A percentile compares a stretch with the other conserved stretches of the same genome.
Conservation (phyloP, 2,797 vertebrate species). For the Arrhamphus sclerolepis region DNA sequence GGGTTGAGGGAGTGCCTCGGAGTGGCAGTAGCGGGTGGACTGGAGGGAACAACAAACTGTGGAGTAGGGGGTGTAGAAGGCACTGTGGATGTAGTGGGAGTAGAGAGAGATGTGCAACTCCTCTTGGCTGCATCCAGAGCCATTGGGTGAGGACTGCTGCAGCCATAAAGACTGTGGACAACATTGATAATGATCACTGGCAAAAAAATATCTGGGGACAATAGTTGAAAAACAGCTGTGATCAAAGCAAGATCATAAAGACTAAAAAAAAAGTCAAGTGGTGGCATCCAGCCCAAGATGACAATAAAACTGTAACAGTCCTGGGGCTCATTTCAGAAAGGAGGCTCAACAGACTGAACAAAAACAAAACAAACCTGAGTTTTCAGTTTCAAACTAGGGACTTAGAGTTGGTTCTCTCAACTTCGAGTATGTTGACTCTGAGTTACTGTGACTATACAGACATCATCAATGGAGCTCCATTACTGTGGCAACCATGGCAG, state of each 20-base stretch:
- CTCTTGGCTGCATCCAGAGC: conserved; percentile 81
- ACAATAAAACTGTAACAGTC: conserved; percentile 1
- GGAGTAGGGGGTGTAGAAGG: conserved; percentile 62
- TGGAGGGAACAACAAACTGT: conserved; percentile 74
- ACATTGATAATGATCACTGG: conserved; percentile 70
- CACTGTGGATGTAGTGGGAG: conserved; percentile 73
- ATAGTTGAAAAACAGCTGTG: conserved; percentile 10
- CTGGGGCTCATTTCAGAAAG: not conserved
- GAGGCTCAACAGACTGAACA: too few species aligned
- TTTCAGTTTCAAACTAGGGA: too few species aligned
- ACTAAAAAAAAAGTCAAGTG: conserved; percentile 29
- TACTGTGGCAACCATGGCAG: too few species aligned
- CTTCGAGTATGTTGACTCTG: too few species aligned
- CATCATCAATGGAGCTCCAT: too few species aligned
- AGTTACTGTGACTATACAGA: too few species aligned
- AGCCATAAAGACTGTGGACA: conserved; percentile 93
- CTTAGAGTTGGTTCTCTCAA: too few species aligned
- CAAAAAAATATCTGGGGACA: conserved; percentile 40
- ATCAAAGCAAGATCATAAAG: conserved; percentile 50
- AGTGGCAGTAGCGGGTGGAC: conserved; percentile 68
- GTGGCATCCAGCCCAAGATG: not conserved
- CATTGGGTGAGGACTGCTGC: conserved; percentile 86
- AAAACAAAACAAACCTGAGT: too few species aligned
- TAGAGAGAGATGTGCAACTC: conserved; percentile 76
- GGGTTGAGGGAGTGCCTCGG: conserved; percentile 68